Percentiles rank a stretch among this genome's conserved stretches.
Conservation (phyloP, 2,797 vertebrate genomes). For the Characodon lateralis region DNA sequence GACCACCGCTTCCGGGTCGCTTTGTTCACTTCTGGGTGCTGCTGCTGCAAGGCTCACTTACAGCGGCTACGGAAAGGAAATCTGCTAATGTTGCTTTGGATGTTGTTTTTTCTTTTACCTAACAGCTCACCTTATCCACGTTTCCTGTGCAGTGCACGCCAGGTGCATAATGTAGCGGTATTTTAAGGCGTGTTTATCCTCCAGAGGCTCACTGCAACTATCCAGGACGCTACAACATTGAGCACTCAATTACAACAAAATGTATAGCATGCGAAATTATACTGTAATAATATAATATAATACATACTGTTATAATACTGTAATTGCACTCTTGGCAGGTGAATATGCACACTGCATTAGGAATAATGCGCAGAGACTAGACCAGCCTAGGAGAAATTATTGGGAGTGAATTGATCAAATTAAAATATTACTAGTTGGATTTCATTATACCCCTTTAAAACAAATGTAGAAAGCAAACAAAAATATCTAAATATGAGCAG, state of each 20-base stretch:
- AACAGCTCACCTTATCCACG: slow-evolving; percentile 31
- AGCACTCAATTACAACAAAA: not conserved
- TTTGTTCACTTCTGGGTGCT: slow-evolving; percentile 93
- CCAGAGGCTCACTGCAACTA: slow-evolving; percentile 1
- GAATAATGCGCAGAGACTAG: not conserved
- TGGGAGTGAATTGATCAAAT: not conserved
- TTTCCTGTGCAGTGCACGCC: slow-evolving; percentile 4
- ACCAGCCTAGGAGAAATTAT: not conserved
- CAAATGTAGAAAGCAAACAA: not conserved
- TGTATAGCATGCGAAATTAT: not conserved
- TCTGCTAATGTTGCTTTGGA: slow-evolving; percentile 25
- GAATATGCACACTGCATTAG: not conserved
- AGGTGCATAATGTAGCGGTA: not conserved
- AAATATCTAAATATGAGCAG: not conserved
- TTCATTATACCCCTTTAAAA: not conserved
- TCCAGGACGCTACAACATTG: not conserved
- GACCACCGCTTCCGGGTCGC: slow-evolving; percentile 92
- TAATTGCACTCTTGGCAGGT: not conserved
- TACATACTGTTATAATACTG: not conserved
- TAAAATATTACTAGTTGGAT: not conserved
- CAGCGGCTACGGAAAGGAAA: slow-evolving; percentile 10
- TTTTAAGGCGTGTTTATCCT: slow-evolving; percentile 6
- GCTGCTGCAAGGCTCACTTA: slow-evolving; percentile 62
- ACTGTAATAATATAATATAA: not conserved
- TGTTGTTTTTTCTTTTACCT: not conserved